Base-by-base conservation (phyloP, 2,797 vertebrate species). In the Mus minutoides region DNA sequence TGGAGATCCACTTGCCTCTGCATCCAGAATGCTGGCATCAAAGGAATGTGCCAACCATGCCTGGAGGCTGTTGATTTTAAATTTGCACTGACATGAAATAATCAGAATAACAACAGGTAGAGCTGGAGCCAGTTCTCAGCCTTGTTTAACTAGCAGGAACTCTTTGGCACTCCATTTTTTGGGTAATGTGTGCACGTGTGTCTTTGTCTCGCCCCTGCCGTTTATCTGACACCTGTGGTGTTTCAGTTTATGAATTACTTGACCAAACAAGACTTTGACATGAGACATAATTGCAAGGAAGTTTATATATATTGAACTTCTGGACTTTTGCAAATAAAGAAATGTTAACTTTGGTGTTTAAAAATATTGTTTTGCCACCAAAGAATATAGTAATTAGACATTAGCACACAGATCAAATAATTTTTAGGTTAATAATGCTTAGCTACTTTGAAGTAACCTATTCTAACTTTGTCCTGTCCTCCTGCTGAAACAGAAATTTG, bases 1-100 rank as follows among this genome's bases (percentile, higher is more conserved):
- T 5, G 3, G 56, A 82, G 52, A 40, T 40, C 22, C 3, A 60
- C n/a, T 31, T 83, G 26, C 37, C 26, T 60, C 58, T 60, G 37
- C 14, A 60, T 62, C 14, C 37, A 9, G 13, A 83, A 40, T 29
- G 80, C 80, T 83, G 37, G 37, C 37, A 43, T 83, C 40, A 62
- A 84, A 84, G 26, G 58, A 4, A 3, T 31, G 80, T 43, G 56
- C 4, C 56, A 29, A 29, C n/a, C 79, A 40, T 9, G 2, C 56
- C n/a, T 17, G 3, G n/a, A 43, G 6, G 10, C 26, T 58, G 16
- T 58, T 75, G 26, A 31, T 46, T 95, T 94, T 31, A 92, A 89
- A 94, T 87, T 75, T 86, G 64, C 96, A 60, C 76, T 82, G 96
- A 90, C 29, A 76, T 79, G 88, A 92, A 92, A 73, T 79, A 82